A percentile compares a stretch with the other conserved stretches of the same genome.
Evolutionary conservation across 2,888 invertebrate genomes (phyloP).

Genomic region (Bombylius discolor): DNA sequence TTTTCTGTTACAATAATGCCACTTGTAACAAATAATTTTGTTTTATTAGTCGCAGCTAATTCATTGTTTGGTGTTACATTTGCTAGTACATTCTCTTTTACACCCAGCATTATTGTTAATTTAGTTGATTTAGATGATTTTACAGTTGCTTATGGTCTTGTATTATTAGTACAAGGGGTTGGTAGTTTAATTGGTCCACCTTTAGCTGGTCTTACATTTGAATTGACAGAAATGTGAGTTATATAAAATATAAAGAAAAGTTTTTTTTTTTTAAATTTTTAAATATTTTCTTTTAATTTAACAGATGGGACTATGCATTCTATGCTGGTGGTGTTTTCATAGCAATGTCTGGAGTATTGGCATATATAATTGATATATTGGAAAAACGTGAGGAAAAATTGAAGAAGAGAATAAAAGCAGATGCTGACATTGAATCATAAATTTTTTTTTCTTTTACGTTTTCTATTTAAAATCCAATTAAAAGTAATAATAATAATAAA

Average conservation of each 20-base stretch:
- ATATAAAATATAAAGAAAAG: not conserved
- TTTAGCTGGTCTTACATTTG: slow-evolving; percentile 56
- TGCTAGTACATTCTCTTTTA: slow-evolving; percentile 83
- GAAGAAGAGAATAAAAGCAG: not conserved
- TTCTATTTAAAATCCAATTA: no score
- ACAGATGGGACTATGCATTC: slow-evolving; percentile 63
- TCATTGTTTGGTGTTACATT: slow-evolving; percentile 78
- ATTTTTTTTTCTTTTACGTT: no score
- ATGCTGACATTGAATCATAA: not conserved
- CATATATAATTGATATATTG: slow-evolving; percentile 33
- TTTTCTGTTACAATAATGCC: slow-evolving; percentile 33
- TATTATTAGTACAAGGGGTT: slow-evolving; percentile 79
- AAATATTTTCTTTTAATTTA: slow-evolving; percentile 4
- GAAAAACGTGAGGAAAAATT: slow-evolving; percentile 16
- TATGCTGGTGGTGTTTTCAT: slow-evolving; percentile 72
- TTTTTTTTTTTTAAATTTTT: not conserved
- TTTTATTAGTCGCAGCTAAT: slow-evolving; percentile 30
- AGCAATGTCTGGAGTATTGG: slow-evolving; percentile 52
- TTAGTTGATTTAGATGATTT: slow-evolving; percentile 82
- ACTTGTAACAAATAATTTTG: slow-evolving; percentile 25
- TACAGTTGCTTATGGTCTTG: slow-evolving; percentile 83
- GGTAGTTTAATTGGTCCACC: slow-evolving; percentile 89
- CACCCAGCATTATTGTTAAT: slow-evolving; percentile 77
- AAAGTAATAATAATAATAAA: no score
- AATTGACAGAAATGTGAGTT: slow-evolving; percentile 26